These are phyloP conservation scores for Lethrus apterus DNA, from an alignment of 1,140 invertebrate genomes.

Conservation along the genomic window DNA sequence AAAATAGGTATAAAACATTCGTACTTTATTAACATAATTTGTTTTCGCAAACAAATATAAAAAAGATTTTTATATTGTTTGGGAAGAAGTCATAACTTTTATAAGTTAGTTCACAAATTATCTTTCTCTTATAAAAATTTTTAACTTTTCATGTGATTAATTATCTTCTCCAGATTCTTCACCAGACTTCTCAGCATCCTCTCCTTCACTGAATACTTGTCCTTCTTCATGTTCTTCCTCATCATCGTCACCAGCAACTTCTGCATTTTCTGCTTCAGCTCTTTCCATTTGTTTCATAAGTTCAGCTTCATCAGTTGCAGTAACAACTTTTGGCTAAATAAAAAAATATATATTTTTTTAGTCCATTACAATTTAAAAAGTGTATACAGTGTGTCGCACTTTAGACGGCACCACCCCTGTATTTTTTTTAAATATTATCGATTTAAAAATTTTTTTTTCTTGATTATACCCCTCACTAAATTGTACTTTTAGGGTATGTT, in stretches of 20 bases:
- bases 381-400: neutral
- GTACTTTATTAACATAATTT: too few species aligned
- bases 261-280: conserved; percentile 87
- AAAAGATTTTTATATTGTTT: too few species aligned
- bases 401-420: too few species aligned
- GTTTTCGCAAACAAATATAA: too few species aligned
- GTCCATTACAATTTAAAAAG: conserved; percentile 13
- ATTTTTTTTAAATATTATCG: too few species aligned
- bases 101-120: too few species aligned
- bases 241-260: conserved; percentile 86
- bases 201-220: conserved; percentile 41
- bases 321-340: conserved; percentile 91
- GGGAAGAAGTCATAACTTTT: too few species aligned
- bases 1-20: too few species aligned
- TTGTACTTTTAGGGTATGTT: too few species aligned
- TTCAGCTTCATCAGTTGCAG: conserved; percentile 94
- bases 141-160: too few species aligned
- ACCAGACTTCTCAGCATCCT: conserved; percentile 38
- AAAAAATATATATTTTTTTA: conserved; percentile 12
- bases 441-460: conserved; percentile 11
- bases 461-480: too few species aligned
- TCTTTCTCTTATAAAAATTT: neutral
- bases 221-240: conserved; percentile 61
- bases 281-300: conserved; percentile 87
- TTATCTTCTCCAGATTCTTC: conserved; percentile 17